Base-by-base conservation (phyloP, 2,888 invertebrate genomes). In the Apoderus coryli region DNA sequence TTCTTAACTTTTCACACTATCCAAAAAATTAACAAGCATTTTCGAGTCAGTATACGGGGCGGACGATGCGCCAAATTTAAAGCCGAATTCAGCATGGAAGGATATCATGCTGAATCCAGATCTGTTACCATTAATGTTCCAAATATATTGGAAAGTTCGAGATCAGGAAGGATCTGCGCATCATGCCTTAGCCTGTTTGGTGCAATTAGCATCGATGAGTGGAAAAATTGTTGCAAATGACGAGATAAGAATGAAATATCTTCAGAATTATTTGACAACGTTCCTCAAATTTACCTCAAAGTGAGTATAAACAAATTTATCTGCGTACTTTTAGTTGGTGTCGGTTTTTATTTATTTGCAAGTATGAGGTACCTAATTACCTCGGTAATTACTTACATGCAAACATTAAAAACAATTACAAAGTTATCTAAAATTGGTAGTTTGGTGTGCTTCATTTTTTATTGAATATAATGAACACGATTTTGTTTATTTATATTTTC, bases 71-170 rank as follows among this genome's bases (percentile, higher is more conserved):
- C 64, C 66, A 13, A 57, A 67, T 10, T 54, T 85, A 10, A 65
- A 65, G 49, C 69, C 72, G 29, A 70, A 70, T 41, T 53, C 62
- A 38, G 51, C 68, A 41, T 90, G 89, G 89, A 63, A 67, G 34
- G 79, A 81, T 37, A 67, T 80, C 1, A 72, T 89, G 40, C 61
- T 84, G 39, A 73, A 81, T 47, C 75, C 79, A 3, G 68, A 71
- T 38, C 60, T 86, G 10, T 54, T 84, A 27, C 67, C 76, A n/a
- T 55, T 88, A 22, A 80, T 86, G 60, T 88, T 85, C 52, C 75
- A 76, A 51, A 63, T 81, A 16, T 86, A 88, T 56, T 73, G 77
- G 67, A 80, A 81, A 60, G 76, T 88, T 4, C 66, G 86, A 26
- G 67, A 71, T 25, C 72, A 76, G 49, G 73, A 76, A 12, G 72